Evolutionary conservation across 2,113 vertebrate genomes (phyloP).

Genomic region (Rhinolophus sinicus): DNA sequence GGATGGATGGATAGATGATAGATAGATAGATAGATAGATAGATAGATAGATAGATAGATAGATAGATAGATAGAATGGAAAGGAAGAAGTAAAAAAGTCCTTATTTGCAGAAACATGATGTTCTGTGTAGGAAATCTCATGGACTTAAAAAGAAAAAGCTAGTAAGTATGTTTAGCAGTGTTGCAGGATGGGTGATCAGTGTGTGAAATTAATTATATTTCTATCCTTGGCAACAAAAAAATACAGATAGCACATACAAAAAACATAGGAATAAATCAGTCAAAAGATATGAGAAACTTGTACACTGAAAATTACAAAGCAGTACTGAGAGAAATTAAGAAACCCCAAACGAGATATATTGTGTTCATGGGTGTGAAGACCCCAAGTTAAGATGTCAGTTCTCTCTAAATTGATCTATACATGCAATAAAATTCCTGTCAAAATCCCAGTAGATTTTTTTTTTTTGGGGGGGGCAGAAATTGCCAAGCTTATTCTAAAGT

Average conservation of each 20-base stretch:
- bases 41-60: no score
- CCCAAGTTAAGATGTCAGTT: not conserved
- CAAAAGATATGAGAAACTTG: not conserved
- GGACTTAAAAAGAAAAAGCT: not conserved
- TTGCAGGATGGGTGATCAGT: not conserved
- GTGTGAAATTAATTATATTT: not conserved
- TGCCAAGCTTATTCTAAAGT: not conserved
- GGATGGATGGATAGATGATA: not conserved
- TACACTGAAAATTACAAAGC: not conserved
- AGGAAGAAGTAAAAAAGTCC: not conserved
- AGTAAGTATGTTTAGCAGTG: not conserved
- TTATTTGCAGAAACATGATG: not conserved
- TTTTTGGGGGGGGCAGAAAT: not conserved
- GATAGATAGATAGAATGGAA: no score
- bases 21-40: no score
- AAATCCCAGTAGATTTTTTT: not conserved
- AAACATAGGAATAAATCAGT: not conserved
- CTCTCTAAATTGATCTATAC: not conserved
- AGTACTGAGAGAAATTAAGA: not conserved
- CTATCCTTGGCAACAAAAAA: not conserved
- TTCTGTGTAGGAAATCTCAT: not conserved
- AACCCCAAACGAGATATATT: not conserved
- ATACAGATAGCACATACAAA: not conserved
- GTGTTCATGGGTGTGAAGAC: not conserved
- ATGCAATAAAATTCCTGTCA: not conserved